Evolutionary conservation across 1,140 invertebrate species (phyloP).

Genomic region (Apis mellifera): DNA sequence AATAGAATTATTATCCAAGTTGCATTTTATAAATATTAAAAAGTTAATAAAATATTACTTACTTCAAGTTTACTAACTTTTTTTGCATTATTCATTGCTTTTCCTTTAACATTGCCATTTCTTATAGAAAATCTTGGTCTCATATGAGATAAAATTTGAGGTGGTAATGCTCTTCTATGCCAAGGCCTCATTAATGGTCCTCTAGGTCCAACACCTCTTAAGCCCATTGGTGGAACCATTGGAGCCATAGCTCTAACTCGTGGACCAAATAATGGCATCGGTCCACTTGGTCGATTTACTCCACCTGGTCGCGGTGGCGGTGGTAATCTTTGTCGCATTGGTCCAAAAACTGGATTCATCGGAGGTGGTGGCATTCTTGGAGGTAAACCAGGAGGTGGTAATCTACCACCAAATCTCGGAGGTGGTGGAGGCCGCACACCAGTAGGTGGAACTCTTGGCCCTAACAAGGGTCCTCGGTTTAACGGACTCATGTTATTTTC

Average conservation of each 20-base stretch:
- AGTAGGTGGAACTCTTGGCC: constrained; percentile 63
- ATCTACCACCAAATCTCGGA: constrained; percentile 69
- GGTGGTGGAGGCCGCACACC: constrained; percentile 67
- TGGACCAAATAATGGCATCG: constrained; percentile 66
- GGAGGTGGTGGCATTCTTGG: constrained; percentile 64
- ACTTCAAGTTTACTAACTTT: constrained; percentile 74
- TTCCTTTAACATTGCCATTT: constrained; percentile 65
- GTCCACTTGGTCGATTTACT: constrained; percentile 54
- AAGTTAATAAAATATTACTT: constrained; percentile 25
- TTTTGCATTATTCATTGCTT: constrained; percentile 65
- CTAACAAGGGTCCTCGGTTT: constrained; percentile 70
- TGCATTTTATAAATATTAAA: neutral
- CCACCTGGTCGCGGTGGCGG: constrained; percentile 61
- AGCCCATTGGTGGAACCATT: constrained; percentile 65
- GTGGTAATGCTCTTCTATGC: constrained; percentile 62
- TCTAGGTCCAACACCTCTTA: constrained; percentile 65
- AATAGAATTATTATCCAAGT: neutral
- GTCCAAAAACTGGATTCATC: constrained; percentile 65
- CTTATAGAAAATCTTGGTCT: constrained; percentile 67
- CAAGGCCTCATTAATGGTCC: constrained; percentile 69
- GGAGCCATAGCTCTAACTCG: constrained; percentile 65
- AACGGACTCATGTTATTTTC: constrained; percentile 66
- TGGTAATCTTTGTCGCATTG: constrained; percentile 65
- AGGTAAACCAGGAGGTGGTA: constrained; percentile 66
- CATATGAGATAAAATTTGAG: constrained; percentile 68